Conservation (phyloP, 1,140 invertebrate genomes). For the Anthonomus grandis region DNA sequence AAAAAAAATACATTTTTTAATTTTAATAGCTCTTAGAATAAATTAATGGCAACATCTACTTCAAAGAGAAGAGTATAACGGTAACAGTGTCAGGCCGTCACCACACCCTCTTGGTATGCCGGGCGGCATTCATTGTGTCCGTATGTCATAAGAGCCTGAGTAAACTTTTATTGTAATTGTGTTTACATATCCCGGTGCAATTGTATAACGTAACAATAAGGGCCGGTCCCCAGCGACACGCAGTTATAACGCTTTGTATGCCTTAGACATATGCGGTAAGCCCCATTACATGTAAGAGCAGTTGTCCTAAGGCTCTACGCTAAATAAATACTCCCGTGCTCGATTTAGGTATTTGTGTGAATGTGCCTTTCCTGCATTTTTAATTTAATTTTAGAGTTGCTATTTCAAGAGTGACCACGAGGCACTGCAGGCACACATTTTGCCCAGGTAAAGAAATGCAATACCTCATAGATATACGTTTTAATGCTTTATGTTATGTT, state of each 20-base stretch:
- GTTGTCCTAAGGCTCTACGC: slow-evolving; percentile 12
- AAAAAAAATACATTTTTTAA: no score
- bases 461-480: no score
- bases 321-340: slow-evolving; percentile 16
- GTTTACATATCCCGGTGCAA: slow-evolving; percentile 18
- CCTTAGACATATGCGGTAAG: slow-evolving; percentile 20
- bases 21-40: no score
- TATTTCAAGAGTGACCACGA: no score
- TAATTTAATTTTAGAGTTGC: no score
- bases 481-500: no score
- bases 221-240: slow-evolving; percentile 17
- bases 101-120: no score
- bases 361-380: slow-evolving; percentile 2
- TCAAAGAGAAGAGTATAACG: no score
- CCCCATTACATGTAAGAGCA: slow-evolving; percentile 19
- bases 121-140: slow-evolving; percentile 18
- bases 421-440: no score
- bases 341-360: slow-evolving; percentile 4
- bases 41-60: no score
- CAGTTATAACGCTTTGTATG: slow-evolving; percentile 22
- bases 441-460: no score
- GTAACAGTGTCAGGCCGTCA: no score
- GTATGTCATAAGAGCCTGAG: slow-evolving; percentile 4
- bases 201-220: slow-evolving; percentile 22
- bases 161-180: slow-evolving; percentile 24